A percentile compares a stretch with the other conserved stretches of the same genome.
These are phyloP conservation scores for Lysandra coridon DNA, from an alignment of 2,888 invertebrate species.

Conservation along the genomic window DNA sequence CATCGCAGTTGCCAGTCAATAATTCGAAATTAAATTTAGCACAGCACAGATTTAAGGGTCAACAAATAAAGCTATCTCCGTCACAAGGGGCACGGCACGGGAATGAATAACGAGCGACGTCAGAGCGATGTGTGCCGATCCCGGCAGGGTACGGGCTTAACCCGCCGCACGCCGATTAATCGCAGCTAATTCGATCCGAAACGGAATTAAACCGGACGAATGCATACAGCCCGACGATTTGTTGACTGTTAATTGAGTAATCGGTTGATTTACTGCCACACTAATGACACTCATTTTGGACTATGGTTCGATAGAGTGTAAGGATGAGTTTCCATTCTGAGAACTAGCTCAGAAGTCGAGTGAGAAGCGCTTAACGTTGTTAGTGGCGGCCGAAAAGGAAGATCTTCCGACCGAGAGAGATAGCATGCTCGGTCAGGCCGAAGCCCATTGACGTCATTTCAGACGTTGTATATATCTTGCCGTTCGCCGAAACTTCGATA, in stretches of 20 bases:
- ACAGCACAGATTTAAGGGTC: conserved; percentile 53
- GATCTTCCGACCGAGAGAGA: too few species aligned
- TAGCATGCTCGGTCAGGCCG: too few species aligned
- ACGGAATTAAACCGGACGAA: conserved; percentile 78
- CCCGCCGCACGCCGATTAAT: conserved; percentile 74
- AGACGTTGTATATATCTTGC: too few species aligned
- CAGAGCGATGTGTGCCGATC: conserved; percentile 74
- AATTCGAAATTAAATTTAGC: conserved; percentile 25
- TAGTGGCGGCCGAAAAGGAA: too few species aligned
- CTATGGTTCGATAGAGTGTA: background rate
- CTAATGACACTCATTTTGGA: conserved; percentile 35
- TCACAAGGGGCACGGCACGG: conserved; percentile 62
- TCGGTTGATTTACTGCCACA: conserved; percentile 55
- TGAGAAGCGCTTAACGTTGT: too few species aligned
- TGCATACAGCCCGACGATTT: conserved; percentile 78
- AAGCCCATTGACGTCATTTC: too few species aligned
- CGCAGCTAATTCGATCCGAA: conserved; percentile 77
- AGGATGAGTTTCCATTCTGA: background rate
- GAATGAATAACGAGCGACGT: conserved; percentile 77
- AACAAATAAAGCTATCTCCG: conserved; percentile 64
- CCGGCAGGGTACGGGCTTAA: conserved; percentile 59
- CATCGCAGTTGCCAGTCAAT: background rate
- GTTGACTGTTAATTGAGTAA: conserved; percentile 68
- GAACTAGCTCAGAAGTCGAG: background rate
- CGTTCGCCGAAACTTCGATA: too few species aligned